Conservation (phyloP, 1,140 invertebrate species). For the Heterodera carotae region DNA sequence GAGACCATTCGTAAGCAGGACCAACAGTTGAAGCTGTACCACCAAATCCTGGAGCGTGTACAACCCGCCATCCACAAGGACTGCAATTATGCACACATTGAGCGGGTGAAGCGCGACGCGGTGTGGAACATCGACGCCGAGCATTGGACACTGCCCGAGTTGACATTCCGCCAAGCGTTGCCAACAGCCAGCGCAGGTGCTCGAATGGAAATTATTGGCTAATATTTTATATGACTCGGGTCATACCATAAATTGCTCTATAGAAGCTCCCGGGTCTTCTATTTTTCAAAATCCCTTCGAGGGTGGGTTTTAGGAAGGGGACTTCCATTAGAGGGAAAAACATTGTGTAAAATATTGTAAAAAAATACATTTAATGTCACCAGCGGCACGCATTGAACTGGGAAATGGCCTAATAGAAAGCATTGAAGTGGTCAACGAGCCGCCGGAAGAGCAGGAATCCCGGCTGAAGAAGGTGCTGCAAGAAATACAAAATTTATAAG, state of each 20-base stretch:
- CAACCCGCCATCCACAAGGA: conserved; percentile 76
- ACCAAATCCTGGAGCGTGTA: conserved; percentile 75
- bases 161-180: conserved; percentile 72
- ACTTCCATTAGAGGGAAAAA: too few relatives aligned
- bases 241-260: too few relatives aligned
- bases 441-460: conserved; percentile 35
- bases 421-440: background rate
- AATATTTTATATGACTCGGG: too few relatives aligned
- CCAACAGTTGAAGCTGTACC: conserved; percentile 74
- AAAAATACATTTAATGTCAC: conserved; percentile 19
- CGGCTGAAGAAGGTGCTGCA: conserved; percentile 48
- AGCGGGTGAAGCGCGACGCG: conserved; percentile 72
- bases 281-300: too few relatives aligned
- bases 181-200: conserved; percentile 21
- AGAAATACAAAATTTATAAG: conserved; percentile 20
- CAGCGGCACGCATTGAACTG: conserved; percentile 9
- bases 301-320: too few relatives aligned
- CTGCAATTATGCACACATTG: conserved; percentile 70
- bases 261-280: too few relatives aligned
- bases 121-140: conserved; percentile 78
- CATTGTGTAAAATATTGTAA: background rate
- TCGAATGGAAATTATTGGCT: too few relatives aligned
- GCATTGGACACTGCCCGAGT: conserved; percentile 77
- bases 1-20: conserved; percentile 81
- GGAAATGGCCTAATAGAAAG: conserved; percentile 6